phyloP scores from a whole-genome alignment of 2,113 vertebrate species.

The Chloropsis hardwickii region DNA sequence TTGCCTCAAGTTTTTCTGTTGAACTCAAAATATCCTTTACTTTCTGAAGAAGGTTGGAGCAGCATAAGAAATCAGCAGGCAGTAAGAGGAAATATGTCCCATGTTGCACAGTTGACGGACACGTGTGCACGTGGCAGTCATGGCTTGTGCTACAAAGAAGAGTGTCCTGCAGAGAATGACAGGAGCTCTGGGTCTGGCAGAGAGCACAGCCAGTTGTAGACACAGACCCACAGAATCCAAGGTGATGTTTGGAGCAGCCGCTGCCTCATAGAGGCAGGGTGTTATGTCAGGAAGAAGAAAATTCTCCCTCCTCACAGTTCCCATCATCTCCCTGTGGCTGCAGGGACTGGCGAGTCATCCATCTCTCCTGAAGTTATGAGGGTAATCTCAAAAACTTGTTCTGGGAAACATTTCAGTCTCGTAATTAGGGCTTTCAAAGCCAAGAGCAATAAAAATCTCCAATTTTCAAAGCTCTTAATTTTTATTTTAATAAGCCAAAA shows the following conservation, averaged over 20 bases:
- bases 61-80: not conserved
- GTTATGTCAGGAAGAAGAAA: not conserved
- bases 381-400: not conserved
- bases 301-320: not conserved
- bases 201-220: not conserved
- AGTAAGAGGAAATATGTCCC: not conserved
- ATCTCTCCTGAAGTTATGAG: not conserved
- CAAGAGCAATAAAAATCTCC: not conserved
- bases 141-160: not conserved
- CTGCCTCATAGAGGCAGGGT: not conserved
- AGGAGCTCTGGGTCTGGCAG: not conserved
- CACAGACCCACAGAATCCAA: not conserved
- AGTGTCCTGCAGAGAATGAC: not conserved
- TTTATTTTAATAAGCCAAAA: not conserved
- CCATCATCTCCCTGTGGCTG: not conserved
- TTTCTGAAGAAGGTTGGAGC: not conserved
- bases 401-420: not conserved
- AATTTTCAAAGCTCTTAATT: not conserved
- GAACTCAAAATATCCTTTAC: not conserved
- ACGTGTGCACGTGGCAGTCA: rapidly evolving
- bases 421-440: not conserved
- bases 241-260: not conserved
- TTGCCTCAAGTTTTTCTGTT: not conserved
- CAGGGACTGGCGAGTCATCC: rapidly evolving
- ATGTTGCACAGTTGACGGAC: not conserved